Conservation (phyloP, 2,797 vertebrate species). For the Betta splendens region DNA sequence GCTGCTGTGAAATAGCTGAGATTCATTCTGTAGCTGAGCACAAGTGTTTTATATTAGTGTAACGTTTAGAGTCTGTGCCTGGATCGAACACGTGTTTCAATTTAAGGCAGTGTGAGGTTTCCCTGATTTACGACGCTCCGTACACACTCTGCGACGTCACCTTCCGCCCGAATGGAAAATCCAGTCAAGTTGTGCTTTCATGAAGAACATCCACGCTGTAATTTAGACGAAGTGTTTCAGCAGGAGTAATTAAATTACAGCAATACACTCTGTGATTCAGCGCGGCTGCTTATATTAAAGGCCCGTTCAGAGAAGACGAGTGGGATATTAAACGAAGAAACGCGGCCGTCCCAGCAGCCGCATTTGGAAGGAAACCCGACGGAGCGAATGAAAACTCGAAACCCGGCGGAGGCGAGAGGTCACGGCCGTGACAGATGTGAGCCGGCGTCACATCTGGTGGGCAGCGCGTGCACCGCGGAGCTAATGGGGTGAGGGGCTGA, state of each 20-base stretch:
- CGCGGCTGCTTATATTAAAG: slow-evolving; percentile 19
- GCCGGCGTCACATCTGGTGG: slow-evolving; percentile 68
- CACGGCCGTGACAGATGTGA: slow-evolving; percentile 55
- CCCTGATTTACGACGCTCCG: slow-evolving; percentile 55
- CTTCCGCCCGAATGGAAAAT: slow-evolving; percentile 34
- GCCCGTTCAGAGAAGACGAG: slow-evolving; percentile 18
- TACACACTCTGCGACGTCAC: slow-evolving; percentile 31
- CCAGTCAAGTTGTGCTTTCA: slow-evolving; percentile 24
- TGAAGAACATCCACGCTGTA: slow-evolving; percentile 28
- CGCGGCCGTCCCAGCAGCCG: too few species aligned
- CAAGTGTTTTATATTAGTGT: slow-evolving; percentile 57
- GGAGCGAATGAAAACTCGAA: slow-evolving; percentile 13
- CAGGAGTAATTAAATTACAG: slow-evolving; percentile 38
- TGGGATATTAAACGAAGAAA: not conserved
- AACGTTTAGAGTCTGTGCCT: slow-evolving; percentile 34
- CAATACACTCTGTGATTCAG: slow-evolving; percentile 11
- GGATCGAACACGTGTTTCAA: slow-evolving; percentile 61
- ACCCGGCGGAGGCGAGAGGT: slow-evolving; percentile 34
- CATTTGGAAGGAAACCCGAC: slow-evolving; percentile 7
- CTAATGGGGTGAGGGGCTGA: slow-evolving; percentile 67
- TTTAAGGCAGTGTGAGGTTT: slow-evolving; percentile 49
- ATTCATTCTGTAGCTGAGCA: slow-evolving; percentile 41
- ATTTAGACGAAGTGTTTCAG: slow-evolving; percentile 50
- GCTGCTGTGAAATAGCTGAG: slow-evolving; percentile 42
- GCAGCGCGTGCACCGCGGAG: slow-evolving; percentile 48